These are phyloP conservation scores for Leptinotarsa lineolata DNA, from an alignment of 1,140 invertebrate species.

Conservation along the genomic window DNA sequence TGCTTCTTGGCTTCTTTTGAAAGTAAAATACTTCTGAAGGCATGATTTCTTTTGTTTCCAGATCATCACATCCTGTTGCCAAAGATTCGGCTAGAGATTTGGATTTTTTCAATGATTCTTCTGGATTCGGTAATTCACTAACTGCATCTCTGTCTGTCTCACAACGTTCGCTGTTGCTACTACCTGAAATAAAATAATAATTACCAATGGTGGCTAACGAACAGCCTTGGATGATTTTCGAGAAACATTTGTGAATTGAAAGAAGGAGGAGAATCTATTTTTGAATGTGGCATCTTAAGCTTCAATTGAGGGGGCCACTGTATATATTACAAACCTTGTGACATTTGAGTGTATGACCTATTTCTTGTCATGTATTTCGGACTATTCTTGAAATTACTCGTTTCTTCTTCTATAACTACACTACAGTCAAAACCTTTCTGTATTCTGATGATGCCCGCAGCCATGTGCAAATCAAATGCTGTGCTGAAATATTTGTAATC, in stretches of 20 bases:
- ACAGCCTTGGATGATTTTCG: no score
- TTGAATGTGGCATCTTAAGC: no score
- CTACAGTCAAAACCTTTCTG: slow-evolving; percentile 80
- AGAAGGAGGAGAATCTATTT: no score
- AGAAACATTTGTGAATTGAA: no score
- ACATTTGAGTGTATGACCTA: slow-evolving; percentile 68
- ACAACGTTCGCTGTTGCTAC: slow-evolving; percentile 66
- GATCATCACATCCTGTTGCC: slow-evolving; percentile 35
- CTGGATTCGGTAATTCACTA: slow-evolving; percentile 58
- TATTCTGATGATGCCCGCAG: slow-evolving; percentile 83
- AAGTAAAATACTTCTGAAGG: slow-evolving; percentile 70
- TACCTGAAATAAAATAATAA: slow-evolving; percentile 57
- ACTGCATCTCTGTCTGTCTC: slow-evolving; percentile 56
- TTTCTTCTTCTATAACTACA: slow-evolving; percentile 41
- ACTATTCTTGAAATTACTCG: slow-evolving; percentile 39
- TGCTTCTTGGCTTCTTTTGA: slow-evolving; percentile 73
- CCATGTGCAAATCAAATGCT: slow-evolving; percentile 90
- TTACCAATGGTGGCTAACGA: no score
- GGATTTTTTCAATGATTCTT: slow-evolving; percentile 51
- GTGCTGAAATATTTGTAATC: slow-evolving; percentile 66
- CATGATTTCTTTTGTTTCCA: slow-evolving; percentile 63
- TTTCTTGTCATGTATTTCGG: slow-evolving; percentile 59
- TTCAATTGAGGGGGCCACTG: no score
- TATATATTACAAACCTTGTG: slow-evolving; percentile 60
- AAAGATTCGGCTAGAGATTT: slow-evolving; percentile 37